phyloP scores from a whole-genome alignment of 2,113 vertebrate species.

The Sakesphorus luctuosus region DNA sequence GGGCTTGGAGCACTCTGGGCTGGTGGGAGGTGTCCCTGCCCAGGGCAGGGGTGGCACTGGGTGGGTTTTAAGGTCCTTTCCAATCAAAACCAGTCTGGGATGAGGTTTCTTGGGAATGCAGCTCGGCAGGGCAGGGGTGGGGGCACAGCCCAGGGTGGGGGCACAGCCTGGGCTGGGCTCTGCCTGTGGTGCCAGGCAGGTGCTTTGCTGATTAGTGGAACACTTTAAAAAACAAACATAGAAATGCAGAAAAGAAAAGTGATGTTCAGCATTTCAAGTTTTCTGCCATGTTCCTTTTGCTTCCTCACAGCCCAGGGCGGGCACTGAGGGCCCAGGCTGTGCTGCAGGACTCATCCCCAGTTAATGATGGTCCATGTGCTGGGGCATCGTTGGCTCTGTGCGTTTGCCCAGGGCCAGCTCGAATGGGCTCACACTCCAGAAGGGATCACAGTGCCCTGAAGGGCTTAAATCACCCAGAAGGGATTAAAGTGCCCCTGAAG shows the following conservation, averaged over 20 bases:
- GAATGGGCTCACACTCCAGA: background rate
- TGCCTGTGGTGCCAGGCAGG: background rate
- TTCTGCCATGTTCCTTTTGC: background rate
- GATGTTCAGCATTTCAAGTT: background rate
- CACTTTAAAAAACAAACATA: background rate
- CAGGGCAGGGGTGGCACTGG: background rate
- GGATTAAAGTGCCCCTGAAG: background rate
- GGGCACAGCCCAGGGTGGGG: background rate
- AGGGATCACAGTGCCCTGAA: background rate
- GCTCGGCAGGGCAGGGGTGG: background rate
- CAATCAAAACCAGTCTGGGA: background rate
- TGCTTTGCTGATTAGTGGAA: background rate
- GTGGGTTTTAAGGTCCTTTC: background rate
- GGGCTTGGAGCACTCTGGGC: background rate
- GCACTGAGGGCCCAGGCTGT: background rate
- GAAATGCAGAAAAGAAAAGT: background rate
- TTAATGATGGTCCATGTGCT: background rate
- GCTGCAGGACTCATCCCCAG: background rate
- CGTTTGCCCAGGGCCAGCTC: background rate
- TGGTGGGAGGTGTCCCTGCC: background rate
- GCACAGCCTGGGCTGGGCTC: background rate
- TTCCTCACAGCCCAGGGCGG: background rate
- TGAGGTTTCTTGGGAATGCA: too few species aligned
- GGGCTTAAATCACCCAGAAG: too few species aligned
- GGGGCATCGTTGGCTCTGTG: rapidly evolving